phyloP scores from a whole-genome alignment of 2,113 vertebrate genomes.

The Chinchilla lanigera region DNA sequence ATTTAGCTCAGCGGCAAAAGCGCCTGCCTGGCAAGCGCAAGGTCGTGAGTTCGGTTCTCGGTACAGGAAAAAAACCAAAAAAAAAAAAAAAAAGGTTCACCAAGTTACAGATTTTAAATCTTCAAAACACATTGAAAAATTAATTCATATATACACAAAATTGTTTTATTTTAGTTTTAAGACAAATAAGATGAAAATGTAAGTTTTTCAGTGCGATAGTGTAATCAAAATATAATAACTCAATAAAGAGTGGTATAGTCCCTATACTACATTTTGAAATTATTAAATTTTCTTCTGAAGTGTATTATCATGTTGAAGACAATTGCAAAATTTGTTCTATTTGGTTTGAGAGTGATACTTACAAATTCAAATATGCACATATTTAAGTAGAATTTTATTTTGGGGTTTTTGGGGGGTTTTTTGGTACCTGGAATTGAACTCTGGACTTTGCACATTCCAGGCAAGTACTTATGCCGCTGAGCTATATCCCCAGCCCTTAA shows the following conservation, averaged over 20 bases:
- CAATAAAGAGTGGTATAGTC: neutral
- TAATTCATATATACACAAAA: neutral
- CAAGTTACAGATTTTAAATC: neutral
- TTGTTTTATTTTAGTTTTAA: neutral
- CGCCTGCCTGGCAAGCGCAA: too few species aligned
- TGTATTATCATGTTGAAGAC: neutral
- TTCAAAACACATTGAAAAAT: neutral
- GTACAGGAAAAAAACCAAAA: too few species aligned
- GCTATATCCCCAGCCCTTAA: too few species aligned
- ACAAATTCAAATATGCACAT: neutral
- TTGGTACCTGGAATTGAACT: too few species aligned
- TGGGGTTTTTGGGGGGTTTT: too few species aligned
- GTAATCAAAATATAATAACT: neutral
- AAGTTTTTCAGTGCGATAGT: neutral
- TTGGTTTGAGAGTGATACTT: neutral
- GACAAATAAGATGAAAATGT: neutral
- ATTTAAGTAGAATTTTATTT: neutral
- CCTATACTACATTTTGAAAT: neutral
- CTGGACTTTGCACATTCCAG: too few species aligned
- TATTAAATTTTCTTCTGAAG: neutral
- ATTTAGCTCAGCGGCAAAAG: too few species aligned
- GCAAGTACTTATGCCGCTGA: too few species aligned
- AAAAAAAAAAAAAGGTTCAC: too few species aligned
- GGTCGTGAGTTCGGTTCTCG: too few species aligned
- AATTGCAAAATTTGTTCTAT: neutral